A percentile compares a stretch with the other conserved stretches of the same genome.
Evolutionary conservation across 2,888 invertebrate genomes (phyloP).

Genomic region (Asteroscopus sphinx): DNA sequence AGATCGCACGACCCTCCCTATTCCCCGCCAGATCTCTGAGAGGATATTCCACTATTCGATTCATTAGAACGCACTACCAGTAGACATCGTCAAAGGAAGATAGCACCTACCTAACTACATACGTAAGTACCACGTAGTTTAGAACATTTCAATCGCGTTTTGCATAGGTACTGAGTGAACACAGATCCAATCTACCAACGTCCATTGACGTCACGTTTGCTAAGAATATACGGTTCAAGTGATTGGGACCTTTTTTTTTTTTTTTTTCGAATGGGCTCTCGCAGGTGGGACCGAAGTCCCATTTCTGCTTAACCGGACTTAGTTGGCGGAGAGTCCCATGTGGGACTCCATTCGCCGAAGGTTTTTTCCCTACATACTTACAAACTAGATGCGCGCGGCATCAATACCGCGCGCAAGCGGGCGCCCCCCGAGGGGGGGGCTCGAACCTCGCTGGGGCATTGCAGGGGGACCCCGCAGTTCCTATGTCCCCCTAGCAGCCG

Average conservation of each 20-base stretch:
- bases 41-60: slow-evolving; percentile 26
- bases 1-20: neutral
- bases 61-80: slow-evolving; percentile 26
- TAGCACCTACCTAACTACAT: neutral
- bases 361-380: too few relatives aligned
- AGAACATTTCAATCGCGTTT: slow-evolving; percentile 23
- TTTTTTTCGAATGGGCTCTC: too few relatives aligned
- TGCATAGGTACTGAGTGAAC: slow-evolving; percentile 23
- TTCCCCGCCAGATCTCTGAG: slow-evolving; percentile 1
- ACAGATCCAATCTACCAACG: slow-evolving; percentile 8
- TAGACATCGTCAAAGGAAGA: slow-evolving; percentile 22
- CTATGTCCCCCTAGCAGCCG: too few relatives aligned
- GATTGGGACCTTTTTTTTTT: neutral
- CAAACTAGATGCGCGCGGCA: too few relatives aligned
- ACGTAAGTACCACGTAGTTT: slow-evolving; percentile 6
- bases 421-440: too few relatives aligned
- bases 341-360: too few relatives aligned
- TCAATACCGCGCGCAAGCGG: too few relatives aligned
- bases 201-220: slow-evolving; percentile 5
- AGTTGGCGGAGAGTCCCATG: too few relatives aligned
- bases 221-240: slow-evolving; percentile 9
- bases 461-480: too few relatives aligned
- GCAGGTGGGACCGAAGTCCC: too few relatives aligned
- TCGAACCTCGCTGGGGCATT: too few relatives aligned
- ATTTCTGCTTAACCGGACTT: too few relatives aligned